A percentile compares a stretch with the other conserved stretches of the same genome.
phyloP scores from a whole-genome alignment of 2,888 invertebrate genomes.

The Molorchus minor region DNA sequence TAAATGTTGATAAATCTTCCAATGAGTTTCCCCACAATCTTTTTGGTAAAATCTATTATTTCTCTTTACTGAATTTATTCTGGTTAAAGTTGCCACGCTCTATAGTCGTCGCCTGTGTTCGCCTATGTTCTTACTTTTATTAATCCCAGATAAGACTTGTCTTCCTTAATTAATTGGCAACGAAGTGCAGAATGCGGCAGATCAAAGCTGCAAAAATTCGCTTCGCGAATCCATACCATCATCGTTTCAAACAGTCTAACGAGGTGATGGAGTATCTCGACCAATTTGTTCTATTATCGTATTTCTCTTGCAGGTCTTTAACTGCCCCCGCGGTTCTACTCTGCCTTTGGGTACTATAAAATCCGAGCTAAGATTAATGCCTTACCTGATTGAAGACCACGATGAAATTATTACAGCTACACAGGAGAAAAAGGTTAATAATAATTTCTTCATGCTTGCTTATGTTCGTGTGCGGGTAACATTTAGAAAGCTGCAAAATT shows the following conservation, averaged over 20 bases:
- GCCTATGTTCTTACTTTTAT: too few species aligned
- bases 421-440: constrained; percentile 59
- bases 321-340: constrained; percentile 64
- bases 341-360: constrained; percentile 65
- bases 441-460: neutral
- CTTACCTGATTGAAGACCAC: constrained; percentile 61
- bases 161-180: too few species aligned
- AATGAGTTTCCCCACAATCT: too few species aligned
- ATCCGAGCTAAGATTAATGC: constrained; percentile 66
- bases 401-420: constrained; percentile 51
- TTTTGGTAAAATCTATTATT: too few species aligned
- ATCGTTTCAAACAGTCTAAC: constrained; percentile 5
- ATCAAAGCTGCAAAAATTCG: too few species aligned
- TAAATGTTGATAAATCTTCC: too few species aligned
- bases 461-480: constrained; percentile 20
- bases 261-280: constrained; percentile 9
- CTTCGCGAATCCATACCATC: neutral
- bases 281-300: constrained; percentile 1
- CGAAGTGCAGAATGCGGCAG: too few species aligned
- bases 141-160: too few species aligned
- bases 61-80: too few species aligned
- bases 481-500: constrained; percentile 26
- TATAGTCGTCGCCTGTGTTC: too few species aligned
- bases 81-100: too few species aligned
- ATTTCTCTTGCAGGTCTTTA: constrained; percentile 56